These are phyloP conservation scores for Falco berigora DNA, from an alignment of 2,797 vertebrate species.

Conservation along the genomic window DNA sequence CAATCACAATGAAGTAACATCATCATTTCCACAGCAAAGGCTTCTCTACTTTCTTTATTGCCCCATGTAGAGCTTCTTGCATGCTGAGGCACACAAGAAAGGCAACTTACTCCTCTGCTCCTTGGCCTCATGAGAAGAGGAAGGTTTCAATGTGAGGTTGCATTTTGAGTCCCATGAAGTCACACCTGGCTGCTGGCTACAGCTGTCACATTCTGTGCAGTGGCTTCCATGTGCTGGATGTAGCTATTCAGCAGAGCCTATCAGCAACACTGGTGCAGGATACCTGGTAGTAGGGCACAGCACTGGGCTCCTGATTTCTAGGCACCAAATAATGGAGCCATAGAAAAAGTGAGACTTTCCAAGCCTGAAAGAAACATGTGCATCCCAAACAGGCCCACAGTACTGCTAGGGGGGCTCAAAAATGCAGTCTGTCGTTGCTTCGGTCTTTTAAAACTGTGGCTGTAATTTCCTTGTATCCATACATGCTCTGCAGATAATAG, in stretches of 20 bases:
- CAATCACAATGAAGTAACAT: not conserved
- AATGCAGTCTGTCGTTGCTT: not conserved
- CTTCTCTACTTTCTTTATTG: not conserved
- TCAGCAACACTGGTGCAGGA: not conserved
- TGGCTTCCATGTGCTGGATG: not conserved
- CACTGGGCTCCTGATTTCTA: not conserved
- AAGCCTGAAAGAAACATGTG: not conserved
- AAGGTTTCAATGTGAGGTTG: not conserved
- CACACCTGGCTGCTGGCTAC: not conserved
- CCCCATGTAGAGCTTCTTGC: not conserved
- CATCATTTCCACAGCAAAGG: not conserved
- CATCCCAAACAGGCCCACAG: not conserved
- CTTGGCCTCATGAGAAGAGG: not conserved
- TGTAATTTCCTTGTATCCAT: not conserved
- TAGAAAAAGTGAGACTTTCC: not conserved
- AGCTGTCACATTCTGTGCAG: rapidly evolving
- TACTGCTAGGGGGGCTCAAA: not conserved
- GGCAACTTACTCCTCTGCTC: not conserved
- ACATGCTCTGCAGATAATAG: not conserved
- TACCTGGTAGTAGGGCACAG: not conserved
- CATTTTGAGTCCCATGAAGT: not conserved
- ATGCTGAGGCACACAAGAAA: not conserved
- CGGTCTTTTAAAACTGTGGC: not conserved
- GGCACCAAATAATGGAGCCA: not conserved
- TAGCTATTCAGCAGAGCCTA: not conserved